Evolutionary conservation across 2,113 vertebrate species (phyloP), one percentile per base, ranked within the genome.

Genomic region (Platycercus adscitus): DNA sequence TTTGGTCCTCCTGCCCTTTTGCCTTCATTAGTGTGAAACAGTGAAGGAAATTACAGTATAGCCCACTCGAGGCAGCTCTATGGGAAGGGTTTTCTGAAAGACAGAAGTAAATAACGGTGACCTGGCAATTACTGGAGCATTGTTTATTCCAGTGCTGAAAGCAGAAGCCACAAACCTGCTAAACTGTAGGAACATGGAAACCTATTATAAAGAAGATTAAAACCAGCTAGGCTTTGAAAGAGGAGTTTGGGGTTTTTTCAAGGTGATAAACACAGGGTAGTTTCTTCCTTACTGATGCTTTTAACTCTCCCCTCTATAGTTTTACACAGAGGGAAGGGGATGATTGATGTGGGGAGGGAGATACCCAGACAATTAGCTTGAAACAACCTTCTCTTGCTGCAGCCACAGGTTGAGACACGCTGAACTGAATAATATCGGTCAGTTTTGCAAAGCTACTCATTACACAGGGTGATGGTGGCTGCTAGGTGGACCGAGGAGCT

Each of bases 21-120:
- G 86, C 91, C 95, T 93, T 97, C 96, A 87, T 95, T 96, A 97
- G 95, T 81, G 69, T 19, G 83, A 97, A 86, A 70, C 70, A 89
- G 93, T 66, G 56, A 93, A 86, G 95, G 78, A 96, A 97, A 98
- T 95, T 83, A 94, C 60, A 95, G 94, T 68, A 41, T 96, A 53
- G 37, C 39, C 91, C 47, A 72, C 84, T 94, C 55, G 41, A 64
- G 85, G 66, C 89, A 88, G 92, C 85, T 81, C 46, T 13, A 72
- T 70, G 88, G 83, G 75, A 92, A 95, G 60, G 70, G 43, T 49
- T 96, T 97, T 86, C 73, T 35, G 35, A 91, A 79, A 92, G 92
- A 52, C 63, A 89, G 68, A 95, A 92, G 91, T 96, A 97, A 98
- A 96, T 95, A 96, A 75, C 71, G 76, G 91, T 96, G 96, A 97